Percentiles rank a stretch among this genome's conserved stretches.
phyloP scores from a whole-genome alignment of 2,888 invertebrate genomes.

The Gastracanthus pulcherrimus region DNA sequence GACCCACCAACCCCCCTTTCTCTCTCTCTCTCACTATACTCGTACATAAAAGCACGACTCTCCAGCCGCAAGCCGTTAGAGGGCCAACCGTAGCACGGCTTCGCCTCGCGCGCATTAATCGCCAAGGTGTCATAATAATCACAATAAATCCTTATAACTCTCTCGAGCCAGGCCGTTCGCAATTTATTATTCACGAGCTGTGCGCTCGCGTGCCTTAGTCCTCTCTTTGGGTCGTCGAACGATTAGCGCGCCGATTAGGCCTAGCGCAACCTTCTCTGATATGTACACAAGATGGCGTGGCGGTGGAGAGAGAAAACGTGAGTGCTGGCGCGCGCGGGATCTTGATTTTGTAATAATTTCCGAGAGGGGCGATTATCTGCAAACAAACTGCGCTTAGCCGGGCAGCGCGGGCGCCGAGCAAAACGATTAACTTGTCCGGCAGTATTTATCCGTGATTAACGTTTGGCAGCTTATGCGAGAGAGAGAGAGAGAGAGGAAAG shows the following conservation, averaged over 20 bases:
- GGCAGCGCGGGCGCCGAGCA: neutral
- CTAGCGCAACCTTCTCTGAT: constrained; percentile 27
- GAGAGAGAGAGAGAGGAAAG: neutral
- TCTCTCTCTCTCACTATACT: neutral
- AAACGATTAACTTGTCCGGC: constrained; percentile 50
- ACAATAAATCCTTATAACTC: constrained; percentile 48
- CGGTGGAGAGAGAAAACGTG: constrained; percentile 3
- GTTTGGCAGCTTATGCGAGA: constrained; percentile 34
- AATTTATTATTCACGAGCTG: constrained; percentile 35
- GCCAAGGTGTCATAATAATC: constrained; percentile 51
- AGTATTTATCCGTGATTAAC: constrained; percentile 52
- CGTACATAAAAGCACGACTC: neutral
- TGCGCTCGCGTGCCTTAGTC: neutral
- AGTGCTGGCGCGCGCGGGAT: neutral
- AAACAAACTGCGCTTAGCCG: constrained; percentile 45
- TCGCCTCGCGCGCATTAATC: constrained; percentile 33
- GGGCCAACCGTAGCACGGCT: neutral
- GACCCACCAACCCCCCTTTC: neutral
- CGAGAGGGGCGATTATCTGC: constrained; percentile 50
- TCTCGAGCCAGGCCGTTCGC: neutral
- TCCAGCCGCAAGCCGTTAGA: neutral
- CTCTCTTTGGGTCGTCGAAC: constrained; percentile 31
- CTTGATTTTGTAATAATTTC: constrained; percentile 53
- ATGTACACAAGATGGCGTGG: constrained; percentile 30
- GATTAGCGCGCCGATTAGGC: constrained; percentile 42